Evolutionary conservation across 1,140 invertebrate genomes (phyloP), one percentile per base, ranked within the genome.

Genomic region (Lordiphosa mommai): DNA sequence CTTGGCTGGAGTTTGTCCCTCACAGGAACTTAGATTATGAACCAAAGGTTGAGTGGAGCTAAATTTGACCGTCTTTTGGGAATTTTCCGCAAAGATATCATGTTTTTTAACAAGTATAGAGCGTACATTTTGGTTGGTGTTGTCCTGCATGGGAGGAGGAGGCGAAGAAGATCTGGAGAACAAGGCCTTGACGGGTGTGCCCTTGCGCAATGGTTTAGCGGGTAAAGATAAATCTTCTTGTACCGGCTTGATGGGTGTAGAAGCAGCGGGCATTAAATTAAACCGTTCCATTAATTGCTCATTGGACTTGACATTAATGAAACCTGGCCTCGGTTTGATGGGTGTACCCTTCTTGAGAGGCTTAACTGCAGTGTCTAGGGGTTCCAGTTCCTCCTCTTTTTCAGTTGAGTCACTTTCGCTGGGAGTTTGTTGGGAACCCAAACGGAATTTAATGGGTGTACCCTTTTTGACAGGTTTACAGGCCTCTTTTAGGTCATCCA

Each of bases 21-120:
- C 14, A 4, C 47, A 47, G 0, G 70, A 63, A 58, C 60, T 76
- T 12, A 85, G 34, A 38, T 57, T 71, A 40, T 73, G 79, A 2
- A 79, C 65, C 1, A 58, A 66, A 23, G 77, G 82, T 38, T 49
- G 43, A 9, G 17, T 64, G 3, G 29, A 50, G 27, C 72, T 73
- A 33, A 86, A 87, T 36, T 77, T 63, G 1, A 86, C 72, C 38
- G 40, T 66, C 53, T 77, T 88, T 0, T 51, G 49, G 5, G 23
- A 23, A 3, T 72, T 60, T 10, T 77, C 69, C 1, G 44, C 53
- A 4, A 82, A 68, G 0, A 77, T 17, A 4, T 86, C 59, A 0
- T 64, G 56, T 20, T 82, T 65, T 9, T 79, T 73, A 10, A 30
- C 16, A 4, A 88, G 49, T 23, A 88, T 88, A 0, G 86, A 88